Conservation (phyloP, 2,797 vertebrate genomes). For the Pipistrellus pipistrellus region DNA sequence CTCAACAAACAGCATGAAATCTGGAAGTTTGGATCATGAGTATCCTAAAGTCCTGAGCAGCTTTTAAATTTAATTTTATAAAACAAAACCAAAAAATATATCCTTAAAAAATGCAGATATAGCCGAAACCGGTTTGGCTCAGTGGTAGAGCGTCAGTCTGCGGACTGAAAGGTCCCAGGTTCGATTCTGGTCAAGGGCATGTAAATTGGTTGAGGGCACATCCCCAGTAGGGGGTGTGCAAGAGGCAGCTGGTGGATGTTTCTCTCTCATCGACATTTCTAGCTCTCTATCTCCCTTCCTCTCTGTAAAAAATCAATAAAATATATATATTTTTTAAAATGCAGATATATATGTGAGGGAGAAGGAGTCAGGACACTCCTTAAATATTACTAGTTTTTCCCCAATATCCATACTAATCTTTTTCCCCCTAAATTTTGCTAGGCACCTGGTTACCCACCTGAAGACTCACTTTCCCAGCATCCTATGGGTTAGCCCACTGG, state of each 20-base stretch:
- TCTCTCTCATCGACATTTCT: no score
- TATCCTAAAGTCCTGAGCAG: neutral
- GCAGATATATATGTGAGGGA: neutral
- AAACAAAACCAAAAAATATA: slow-evolving; percentile 33
- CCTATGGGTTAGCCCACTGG: neutral
- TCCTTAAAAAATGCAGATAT: neutral
- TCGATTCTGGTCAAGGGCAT: no score
- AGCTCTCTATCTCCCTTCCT: no score
- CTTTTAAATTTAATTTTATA: slow-evolving; percentile 38
- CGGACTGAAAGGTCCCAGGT: no score
- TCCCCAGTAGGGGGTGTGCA: no score
- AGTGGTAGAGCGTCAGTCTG: no score
- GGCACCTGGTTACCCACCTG: neutral
- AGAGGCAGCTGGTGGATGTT: no score
- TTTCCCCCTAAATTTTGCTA: slow-evolving; percentile 26
- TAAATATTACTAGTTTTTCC: neutral
- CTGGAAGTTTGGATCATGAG: neutral
- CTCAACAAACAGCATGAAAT: neutral
- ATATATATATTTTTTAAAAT: neutral
- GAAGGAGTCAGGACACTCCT: neutral
- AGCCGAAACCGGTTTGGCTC: no score
- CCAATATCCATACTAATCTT: neutral
- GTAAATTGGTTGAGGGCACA: no score
- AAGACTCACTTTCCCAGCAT: neutral
- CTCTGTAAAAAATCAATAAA: no score